These are phyloP conservation scores for Halocynthia roretzi DNA, from an alignment of 23 tunicate species.

Conservation along the genomic window DNA sequence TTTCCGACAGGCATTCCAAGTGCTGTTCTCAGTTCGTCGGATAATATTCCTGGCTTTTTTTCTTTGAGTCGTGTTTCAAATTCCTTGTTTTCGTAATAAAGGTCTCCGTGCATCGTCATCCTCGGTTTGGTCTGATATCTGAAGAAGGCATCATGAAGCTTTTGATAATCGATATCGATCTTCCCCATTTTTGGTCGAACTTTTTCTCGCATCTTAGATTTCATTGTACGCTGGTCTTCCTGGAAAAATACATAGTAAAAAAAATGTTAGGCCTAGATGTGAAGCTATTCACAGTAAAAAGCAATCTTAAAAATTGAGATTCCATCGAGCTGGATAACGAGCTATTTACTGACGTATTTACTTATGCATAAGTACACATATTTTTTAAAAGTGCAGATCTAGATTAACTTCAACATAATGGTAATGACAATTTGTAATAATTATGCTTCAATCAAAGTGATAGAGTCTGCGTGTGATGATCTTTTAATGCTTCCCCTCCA, in stretches of 20 bases:
- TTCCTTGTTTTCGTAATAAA: conserved; percentile 98
- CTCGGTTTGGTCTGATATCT: conserved; percentile 97
- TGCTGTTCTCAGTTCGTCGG: conserved; percentile 83
- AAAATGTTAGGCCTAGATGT: too few species aligned
- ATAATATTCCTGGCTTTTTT: conserved; percentile 90
- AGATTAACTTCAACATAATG: too few species aligned
- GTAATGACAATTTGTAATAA: too few species aligned
- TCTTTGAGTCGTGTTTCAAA: conserved; percentile 95
- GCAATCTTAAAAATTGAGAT: too few species aligned
- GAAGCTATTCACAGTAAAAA: too few species aligned
- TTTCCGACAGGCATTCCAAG: conserved; percentile 96
- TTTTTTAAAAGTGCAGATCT: too few species aligned
- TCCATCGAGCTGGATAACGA: too few species aligned
- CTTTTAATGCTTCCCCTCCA: too few species aligned
- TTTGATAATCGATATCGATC: conserved; percentile 98
- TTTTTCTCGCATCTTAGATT: conserved; percentile 94
- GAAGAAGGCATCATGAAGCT: conserved; percentile 99
- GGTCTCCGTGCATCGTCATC: conserved; percentile 96
- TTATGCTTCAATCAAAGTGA: too few species aligned
- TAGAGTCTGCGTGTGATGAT: too few species aligned
- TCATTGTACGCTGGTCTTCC: conserved; percentile 88
- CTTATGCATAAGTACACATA: too few species aligned
- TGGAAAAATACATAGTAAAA: background rate
- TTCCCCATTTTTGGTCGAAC: conserved; percentile 99
- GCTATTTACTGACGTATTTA: too few species aligned